Conservation (phyloP, 2,797 vertebrate species). For the Lagorchestes hirsutus region DNA sequence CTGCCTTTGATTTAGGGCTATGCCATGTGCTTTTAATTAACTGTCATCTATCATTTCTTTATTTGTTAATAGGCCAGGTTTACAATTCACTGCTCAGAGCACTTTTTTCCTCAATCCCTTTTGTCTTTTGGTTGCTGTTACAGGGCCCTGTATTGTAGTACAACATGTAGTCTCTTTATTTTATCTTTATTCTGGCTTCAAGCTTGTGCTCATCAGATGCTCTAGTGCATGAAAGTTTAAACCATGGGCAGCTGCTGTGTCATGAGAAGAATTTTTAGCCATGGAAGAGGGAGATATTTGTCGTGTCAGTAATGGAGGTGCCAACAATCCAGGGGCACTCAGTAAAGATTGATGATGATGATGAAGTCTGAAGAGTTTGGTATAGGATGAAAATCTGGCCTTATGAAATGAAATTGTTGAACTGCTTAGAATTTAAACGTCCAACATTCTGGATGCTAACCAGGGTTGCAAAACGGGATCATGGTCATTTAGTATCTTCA, state of each 20-base stretch:
- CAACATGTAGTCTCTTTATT: background rate
- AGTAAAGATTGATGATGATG: background rate
- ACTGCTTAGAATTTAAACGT: background rate
- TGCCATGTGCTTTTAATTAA: background rate
- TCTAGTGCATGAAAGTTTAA: background rate
- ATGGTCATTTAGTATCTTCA: background rate
- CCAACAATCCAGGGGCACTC: background rate
- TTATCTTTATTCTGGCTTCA: background rate
- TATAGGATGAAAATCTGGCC: background rate
- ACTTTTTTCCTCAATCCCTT: background rate
- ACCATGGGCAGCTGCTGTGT: background rate
- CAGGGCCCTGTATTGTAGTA: too few relatives aligned
- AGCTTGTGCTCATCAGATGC: background rate
- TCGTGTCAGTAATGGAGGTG: background rate
- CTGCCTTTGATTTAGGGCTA: background rate
- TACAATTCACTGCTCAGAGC: background rate
- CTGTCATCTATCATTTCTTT: background rate
- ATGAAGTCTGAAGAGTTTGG: background rate
- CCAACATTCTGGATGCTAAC: background rate
- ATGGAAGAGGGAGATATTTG: background rate
- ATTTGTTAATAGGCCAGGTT: background rate
- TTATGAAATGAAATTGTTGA: background rate
- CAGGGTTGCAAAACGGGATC: background rate
- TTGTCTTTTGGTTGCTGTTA: background rate
- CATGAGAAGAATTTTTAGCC: background rate